Evolutionary conservation across 2,113 vertebrate genomes (phyloP).

Genomic region (Scytalopus superciliaris): DNA sequence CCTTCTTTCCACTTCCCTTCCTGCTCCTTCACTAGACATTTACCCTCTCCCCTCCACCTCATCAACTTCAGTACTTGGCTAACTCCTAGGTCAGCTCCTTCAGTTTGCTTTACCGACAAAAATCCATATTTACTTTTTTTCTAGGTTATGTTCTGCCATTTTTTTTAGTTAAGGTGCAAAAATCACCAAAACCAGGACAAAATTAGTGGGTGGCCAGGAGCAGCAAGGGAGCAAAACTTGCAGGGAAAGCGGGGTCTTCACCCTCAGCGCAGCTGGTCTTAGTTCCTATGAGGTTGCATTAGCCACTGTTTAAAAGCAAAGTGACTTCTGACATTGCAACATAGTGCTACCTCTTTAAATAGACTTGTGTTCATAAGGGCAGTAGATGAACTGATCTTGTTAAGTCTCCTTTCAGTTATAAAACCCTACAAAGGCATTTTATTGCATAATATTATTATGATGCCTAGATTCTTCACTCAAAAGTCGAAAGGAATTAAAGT

Average conservation of each 20-base stretch:
- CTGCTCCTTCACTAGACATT: not conserved
- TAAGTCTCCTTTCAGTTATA: not conserved
- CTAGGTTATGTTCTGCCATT: not conserved
- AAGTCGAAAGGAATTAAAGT: constrained; percentile 30
- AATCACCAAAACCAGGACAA: not conserved
- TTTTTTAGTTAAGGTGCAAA: not conserved
- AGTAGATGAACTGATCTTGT: not conserved
- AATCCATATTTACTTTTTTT: not conserved
- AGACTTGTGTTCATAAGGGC: not conserved
- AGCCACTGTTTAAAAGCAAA: not conserved
- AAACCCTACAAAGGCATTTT: not conserved
- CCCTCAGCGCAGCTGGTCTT: not conserved
- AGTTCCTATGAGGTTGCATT: not conserved
- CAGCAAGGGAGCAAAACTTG: not conserved
- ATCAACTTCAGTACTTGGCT: not conserved
- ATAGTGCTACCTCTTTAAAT: not conserved
- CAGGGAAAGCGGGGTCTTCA: not conserved
- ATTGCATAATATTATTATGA: not conserved
- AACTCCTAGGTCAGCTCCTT: not conserved
- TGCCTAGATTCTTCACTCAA: not conserved
- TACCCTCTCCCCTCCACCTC: not conserved
- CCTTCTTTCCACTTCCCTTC: not conserved
- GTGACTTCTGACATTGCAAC: not conserved
- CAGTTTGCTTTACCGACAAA: not conserved
- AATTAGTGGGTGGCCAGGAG: not conserved